These are phyloP conservation scores for Harlomillsia oculata DNA, from an alignment of 1,140 invertebrate genomes.

Conservation along the genomic window DNA sequence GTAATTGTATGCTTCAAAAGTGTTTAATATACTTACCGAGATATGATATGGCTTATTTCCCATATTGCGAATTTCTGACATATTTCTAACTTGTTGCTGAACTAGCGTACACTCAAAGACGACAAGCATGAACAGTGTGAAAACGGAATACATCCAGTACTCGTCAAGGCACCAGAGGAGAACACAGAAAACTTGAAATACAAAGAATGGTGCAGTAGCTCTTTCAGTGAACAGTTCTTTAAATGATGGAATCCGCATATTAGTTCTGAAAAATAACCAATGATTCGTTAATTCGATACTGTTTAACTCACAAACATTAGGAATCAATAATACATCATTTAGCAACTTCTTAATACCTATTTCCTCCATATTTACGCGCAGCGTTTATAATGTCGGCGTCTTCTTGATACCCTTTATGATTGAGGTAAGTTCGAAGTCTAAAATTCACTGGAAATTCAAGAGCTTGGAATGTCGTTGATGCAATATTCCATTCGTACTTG, in stretches of 20 bases:
- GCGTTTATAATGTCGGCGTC: constrained; percentile 64
- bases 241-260: constrained; percentile 91
- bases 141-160: constrained; percentile 96
- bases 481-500: constrained; percentile 80
- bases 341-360: constrained; percentile 71
- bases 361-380: constrained; percentile 75
- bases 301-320: neutral
- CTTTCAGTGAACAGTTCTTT: constrained; percentile 92
- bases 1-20: too few species aligned
- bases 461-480: constrained; percentile 66
- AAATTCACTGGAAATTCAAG: constrained; percentile 73
- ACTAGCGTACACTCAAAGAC: constrained; percentile 97
- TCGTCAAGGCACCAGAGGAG: constrained; percentile 97
- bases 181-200: constrained; percentile 82
- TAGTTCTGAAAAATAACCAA: constrained; percentile 60
- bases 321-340: too few species aligned
- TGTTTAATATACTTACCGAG: too few species aligned
- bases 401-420: constrained; percentile 77
- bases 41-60: constrained; percentile 93
- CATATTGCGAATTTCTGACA: constrained; percentile 99
- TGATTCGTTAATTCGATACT: neutral
- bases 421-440: constrained; percentile 60
- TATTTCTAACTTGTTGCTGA: constrained; percentile 93
- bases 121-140: constrained; percentile 94
- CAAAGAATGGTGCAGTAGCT: constrained; percentile 98